A percentile compares a stretch with the other conserved stretches of the same genome.
phyloP scores from a whole-genome alignment of 2,888 invertebrate species.

The Acrobeloides nanus region DNA sequence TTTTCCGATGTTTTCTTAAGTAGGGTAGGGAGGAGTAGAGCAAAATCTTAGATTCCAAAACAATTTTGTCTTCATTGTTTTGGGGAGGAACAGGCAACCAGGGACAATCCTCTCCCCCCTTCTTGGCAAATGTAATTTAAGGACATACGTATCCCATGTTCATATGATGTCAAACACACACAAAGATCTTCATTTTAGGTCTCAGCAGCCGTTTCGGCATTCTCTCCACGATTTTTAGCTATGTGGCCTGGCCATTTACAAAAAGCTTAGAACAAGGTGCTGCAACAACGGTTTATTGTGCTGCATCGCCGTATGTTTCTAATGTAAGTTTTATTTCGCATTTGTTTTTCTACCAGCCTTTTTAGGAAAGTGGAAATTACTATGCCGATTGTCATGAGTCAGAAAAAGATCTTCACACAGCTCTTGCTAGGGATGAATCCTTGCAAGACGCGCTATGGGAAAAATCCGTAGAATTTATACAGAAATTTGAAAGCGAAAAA shows the following conservation, averaged over 20 bases:
- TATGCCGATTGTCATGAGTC: slow-evolving; percentile 79
- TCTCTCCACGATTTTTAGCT: too few relatives aligned
- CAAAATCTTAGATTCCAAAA: too few relatives aligned
- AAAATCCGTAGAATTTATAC: slow-evolving; percentile 27
- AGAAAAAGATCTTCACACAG: slow-evolving; percentile 30
- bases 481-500: slow-evolving; percentile 27
- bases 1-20: too few relatives aligned
- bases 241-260: neutral
- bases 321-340: too few relatives aligned
- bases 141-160: too few relatives aligned
- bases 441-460: slow-evolving; percentile 60
- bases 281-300: slow-evolving; percentile 8
- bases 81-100: neutral
- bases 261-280: slow-evolving; percentile 8
- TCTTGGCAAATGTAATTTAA: too few relatives aligned
- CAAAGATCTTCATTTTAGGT: too few relatives aligned
- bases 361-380: slow-evolving; percentile 66
- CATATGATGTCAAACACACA: too few relatives aligned
- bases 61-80: neutral
- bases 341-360: too few relatives aligned
- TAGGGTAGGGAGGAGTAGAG: too few relatives aligned
- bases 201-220: too few relatives aligned
- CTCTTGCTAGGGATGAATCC: slow-evolving; percentile 63
- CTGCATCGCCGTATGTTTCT: slow-evolving; percentile 3
- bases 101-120: too few relatives aligned